phyloP scores from a whole-genome alignment of 2,888 invertebrate genomes.

The Pandemis corylana region DNA sequence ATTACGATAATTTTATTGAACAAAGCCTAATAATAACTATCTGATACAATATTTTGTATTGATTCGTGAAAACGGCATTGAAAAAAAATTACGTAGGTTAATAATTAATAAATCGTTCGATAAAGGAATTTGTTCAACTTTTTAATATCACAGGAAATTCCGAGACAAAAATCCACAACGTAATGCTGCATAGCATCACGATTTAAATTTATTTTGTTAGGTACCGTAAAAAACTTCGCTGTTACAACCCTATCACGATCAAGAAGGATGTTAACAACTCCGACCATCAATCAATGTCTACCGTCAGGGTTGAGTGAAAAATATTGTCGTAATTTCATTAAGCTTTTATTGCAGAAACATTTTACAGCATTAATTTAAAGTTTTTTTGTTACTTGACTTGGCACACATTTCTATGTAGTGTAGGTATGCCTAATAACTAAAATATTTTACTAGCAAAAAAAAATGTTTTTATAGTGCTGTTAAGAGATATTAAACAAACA shows the following conservation, averaged over 20 bases:
- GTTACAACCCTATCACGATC: conserved; percentile 67
- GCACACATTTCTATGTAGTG: not conserved
- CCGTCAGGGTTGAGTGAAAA: conserved; percentile 45
- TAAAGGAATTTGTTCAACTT: not conserved
- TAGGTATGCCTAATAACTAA: not conserved
- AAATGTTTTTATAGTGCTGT: no score
- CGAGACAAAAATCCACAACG: conserved; percentile 12
- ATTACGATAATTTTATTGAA: not conserved
- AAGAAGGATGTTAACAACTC: conserved; percentile 62
- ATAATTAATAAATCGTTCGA: not conserved
- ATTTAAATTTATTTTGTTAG: conserved; percentile 40
- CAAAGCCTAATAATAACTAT: no score
- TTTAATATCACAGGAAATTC: not conserved
- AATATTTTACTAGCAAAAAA: not conserved
- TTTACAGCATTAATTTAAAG: conserved; percentile 38
- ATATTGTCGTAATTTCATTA: conserved; percentile 51
- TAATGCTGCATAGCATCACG: conserved; percentile 39
- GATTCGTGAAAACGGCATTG: no score
- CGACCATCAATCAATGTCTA: conserved; percentile 66
- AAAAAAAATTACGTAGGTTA: not conserved
- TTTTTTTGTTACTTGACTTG: not conserved
- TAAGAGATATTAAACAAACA: no score
- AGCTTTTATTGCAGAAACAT: conserved; percentile 47
- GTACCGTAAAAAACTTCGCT: conserved; percentile 39
- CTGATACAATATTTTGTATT: no score